Percentiles rank a stretch among this genome's conserved stretches.
These are phyloP conservation scores for Porphyrio hochstetteri DNA, from an alignment of 2,113 vertebrate species.

Conservation along the genomic window DNA sequence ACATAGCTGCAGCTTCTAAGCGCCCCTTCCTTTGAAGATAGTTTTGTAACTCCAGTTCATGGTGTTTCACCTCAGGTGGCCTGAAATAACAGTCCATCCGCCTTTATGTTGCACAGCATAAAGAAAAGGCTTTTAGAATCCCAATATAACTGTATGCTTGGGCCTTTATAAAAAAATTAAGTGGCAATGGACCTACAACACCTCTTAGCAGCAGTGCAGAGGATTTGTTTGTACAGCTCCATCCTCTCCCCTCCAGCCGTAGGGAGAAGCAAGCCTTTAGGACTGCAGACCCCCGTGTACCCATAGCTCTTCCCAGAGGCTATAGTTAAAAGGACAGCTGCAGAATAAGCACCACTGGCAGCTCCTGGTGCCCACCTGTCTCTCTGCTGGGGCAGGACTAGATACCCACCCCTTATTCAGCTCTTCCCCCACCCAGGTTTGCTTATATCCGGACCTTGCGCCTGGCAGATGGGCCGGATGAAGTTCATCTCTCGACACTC, in stretches of 20 bases:
- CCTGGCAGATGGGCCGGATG: slow-evolving; percentile 90
- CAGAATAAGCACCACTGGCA: accelerated
- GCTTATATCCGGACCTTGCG: slow-evolving; percentile 76
- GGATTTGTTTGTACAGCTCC: not conserved
- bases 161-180: not conserved
- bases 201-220: not conserved
- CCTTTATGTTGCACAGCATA: not conserved
- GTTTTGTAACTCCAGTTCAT: not conserved
- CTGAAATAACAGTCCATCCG: not conserved
- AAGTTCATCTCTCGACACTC: slow-evolving; percentile 90
- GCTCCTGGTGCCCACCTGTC: accelerated
- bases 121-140: not conserved
- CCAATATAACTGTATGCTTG: not conserved
- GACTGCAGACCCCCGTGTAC: accelerated
- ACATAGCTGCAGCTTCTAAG: not conserved
- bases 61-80: not conserved
- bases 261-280: not conserved
- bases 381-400: not conserved
- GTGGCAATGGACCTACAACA: not conserved
- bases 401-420: not conserved
- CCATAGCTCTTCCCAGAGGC: not conserved
- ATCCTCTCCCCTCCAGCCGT: accelerated
- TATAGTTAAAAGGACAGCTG: accelerated
- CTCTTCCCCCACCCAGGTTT: slow-evolving; percentile 76
- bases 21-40: not conserved